Evolutionary conservation across 2,797 vertebrate species (phyloP).

Genomic region (Bradypodion pumilum): DNA sequence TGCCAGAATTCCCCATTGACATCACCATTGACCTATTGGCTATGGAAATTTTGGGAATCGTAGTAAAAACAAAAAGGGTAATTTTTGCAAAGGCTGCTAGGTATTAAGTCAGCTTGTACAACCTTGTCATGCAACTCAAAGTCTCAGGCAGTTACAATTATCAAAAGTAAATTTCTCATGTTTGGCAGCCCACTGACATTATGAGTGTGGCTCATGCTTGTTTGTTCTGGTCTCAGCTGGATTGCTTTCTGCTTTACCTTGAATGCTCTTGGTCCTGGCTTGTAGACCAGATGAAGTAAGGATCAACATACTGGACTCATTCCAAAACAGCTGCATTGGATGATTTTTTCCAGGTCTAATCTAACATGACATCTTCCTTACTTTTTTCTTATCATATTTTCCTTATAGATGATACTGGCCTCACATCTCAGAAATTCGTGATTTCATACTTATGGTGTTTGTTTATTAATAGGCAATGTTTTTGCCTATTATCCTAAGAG

Average conservation of each 20-base stretch:
- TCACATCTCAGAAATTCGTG: background rate
- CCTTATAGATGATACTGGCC: background rate
- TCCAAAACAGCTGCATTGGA: background rate
- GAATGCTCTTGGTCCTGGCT: background rate
- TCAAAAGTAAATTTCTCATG: no score
- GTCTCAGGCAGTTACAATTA: no score
- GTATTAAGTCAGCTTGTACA: no score
- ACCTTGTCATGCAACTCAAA: no score
- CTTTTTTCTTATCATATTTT: background rate
- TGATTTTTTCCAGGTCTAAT: background rate
- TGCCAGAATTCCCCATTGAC: no score
- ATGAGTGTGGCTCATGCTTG: background rate
- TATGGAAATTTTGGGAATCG: no score
- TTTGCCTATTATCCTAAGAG: no score
- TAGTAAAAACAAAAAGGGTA: no score
- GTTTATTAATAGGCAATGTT: no score
- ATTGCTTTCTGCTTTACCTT: slow-evolving; percentile 2
- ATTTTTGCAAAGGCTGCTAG: no score
- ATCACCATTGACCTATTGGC: no score
- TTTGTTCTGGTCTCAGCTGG: background rate
- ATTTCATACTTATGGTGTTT: background rate
- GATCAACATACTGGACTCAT: background rate
- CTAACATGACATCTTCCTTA: background rate
- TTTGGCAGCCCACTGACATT: background rate
- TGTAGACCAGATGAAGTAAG: no score